A percentile compares a stretch with the other conserved stretches of the same genome.
Evolutionary conservation across 2,888 invertebrate genomes (phyloP).

Genomic region (Mongoloraphidia duomilia): DNA sequence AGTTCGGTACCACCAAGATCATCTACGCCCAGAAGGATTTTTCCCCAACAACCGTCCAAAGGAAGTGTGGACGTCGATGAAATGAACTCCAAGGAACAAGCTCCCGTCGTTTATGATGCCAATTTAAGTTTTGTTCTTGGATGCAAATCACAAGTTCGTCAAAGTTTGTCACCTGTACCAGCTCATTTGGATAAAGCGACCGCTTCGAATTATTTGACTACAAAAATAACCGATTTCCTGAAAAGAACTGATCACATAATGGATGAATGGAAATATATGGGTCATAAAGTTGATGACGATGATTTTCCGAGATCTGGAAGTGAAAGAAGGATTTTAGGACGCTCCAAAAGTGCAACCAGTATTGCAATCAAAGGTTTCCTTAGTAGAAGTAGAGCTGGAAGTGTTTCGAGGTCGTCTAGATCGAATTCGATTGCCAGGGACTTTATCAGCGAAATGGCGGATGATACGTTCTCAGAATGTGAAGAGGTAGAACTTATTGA

Average conservation of each 20-base stretch:
- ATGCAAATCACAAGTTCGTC: conserved; percentile 52
- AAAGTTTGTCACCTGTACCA: conserved; percentile 53
- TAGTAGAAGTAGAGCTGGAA: conserved; percentile 45
- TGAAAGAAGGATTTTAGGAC: conserved; percentile 29
- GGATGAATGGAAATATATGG: conserved; percentile 70
- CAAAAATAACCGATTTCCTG: conserved; percentile 66
- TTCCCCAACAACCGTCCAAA: conserved; percentile 44
- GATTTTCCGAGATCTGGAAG: conserved; percentile 24
- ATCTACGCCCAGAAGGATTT: conserved; percentile 49
- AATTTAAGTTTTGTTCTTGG: conserved; percentile 68
- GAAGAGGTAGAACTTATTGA: conserved; percentile 41
- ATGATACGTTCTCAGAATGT: conserved; percentile 49
- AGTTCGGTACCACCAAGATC: conserved; percentile 27
- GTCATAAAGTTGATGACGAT: conserved; percentile 40
- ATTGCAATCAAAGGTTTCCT: conserved; percentile 74
- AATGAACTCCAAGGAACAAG: conserved; percentile 49
- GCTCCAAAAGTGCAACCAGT: conserved; percentile 63
- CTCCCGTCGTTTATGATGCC: conserved; percentile 69
- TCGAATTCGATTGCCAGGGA: conserved; percentile 2
- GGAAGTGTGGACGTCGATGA: conserved; percentile 40
- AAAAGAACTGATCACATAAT: conserved; percentile 75
- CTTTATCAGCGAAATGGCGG: conserved; percentile 25
- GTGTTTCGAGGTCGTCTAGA: conserved; percentile 29
- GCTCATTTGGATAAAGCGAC: conserved; percentile 64
- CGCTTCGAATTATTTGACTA: conserved; percentile 58